Percentiles rank a stretch among this genome's conserved stretches.
phyloP scores from a whole-genome alignment of 2,797 vertebrate species.

The Eurystomus glaucurus region DNA sequence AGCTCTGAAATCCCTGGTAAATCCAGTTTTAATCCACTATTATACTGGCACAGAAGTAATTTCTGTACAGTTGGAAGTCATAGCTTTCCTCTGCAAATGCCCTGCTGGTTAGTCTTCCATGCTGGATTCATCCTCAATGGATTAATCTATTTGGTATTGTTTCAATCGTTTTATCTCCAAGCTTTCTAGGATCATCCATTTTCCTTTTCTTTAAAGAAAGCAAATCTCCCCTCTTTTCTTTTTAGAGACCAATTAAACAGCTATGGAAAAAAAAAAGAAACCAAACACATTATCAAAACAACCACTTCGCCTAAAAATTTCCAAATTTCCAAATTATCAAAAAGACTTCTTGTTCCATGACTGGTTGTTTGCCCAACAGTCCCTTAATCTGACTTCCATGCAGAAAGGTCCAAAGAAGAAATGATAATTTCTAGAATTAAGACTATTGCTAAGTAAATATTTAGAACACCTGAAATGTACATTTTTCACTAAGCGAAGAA shows the following conservation, averaged over 20 bases:
- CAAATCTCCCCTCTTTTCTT: not conserved
- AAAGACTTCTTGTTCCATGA: not conserved
- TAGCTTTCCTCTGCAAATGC: not conserved
- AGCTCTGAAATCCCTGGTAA: not conserved
- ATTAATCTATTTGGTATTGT: not conserved
- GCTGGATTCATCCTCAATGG: not conserved
- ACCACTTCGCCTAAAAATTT: not conserved
- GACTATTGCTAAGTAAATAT: not conserved
- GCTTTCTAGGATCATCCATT: not conserved
- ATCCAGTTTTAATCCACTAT: slow-evolving; percentile 3
- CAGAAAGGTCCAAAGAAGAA: not conserved
- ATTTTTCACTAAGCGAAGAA: not conserved
- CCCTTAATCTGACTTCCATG: not conserved
- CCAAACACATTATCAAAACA: not conserved
- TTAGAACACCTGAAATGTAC: not conserved
- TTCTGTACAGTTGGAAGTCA: not conserved
- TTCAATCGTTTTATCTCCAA: not conserved
- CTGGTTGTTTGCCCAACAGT: not conserved
- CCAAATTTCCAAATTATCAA: not conserved
- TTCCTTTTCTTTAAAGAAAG: not conserved
- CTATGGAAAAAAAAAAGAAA: not conserved
- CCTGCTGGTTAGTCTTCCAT: not conserved
- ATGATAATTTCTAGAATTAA: not conserved
- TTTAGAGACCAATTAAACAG: not conserved
- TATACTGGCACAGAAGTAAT: not conserved